Evolutionary conservation across 2,113 vertebrate genomes (phyloP), one percentile per base, ranked within the genome.

Genomic region (Rhabdornis inornatus): DNA sequence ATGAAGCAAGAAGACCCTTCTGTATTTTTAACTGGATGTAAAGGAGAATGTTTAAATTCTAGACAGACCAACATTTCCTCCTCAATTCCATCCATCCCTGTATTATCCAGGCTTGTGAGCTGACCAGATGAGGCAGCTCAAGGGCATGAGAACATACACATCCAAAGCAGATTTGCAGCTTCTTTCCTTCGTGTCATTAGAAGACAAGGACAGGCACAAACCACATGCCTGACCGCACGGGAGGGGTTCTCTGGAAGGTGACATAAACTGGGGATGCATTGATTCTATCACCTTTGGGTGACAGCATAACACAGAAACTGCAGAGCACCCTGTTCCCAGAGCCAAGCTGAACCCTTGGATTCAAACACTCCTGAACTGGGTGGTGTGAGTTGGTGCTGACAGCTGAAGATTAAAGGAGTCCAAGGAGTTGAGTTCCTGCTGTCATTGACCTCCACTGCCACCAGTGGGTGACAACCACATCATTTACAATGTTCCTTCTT

Each of bases 211-310:
- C 17, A 66, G 42, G 47, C 22, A 66, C n/a, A 65, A 63, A 25
- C 10, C 64, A 18, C 24, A 7, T 14, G 5, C 39, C 44, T 15
- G 12, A 15, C 39, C 31, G 21, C 40, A 19, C 11, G 4, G 49
- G 63, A 56, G n/a, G 22, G 8, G 8, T 40, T 59, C 27, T 49
- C 56, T 66, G 75, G 35, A 47, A 35, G 35, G 44, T 3, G 6
- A 13, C 45, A 24, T 22, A 6, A 47, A 14, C 20, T 44, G 31
- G 13, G 12, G 2, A 1, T 6, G 2, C 27, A 4, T 3, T 33
- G 61, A 7, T 33, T 77, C 13, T 20, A 1, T 53, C 47, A 60
- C 13, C 45, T 66, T 53, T 83, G 37, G 14, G 37, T 35, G 56
- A 61, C 35, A n/a, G 39, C 18, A 15, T 10, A 35, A 40, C 35